Evolutionary conservation across 2,888 invertebrate genomes (phyloP).

Genomic region (Falcaria lacertinaria): DNA sequence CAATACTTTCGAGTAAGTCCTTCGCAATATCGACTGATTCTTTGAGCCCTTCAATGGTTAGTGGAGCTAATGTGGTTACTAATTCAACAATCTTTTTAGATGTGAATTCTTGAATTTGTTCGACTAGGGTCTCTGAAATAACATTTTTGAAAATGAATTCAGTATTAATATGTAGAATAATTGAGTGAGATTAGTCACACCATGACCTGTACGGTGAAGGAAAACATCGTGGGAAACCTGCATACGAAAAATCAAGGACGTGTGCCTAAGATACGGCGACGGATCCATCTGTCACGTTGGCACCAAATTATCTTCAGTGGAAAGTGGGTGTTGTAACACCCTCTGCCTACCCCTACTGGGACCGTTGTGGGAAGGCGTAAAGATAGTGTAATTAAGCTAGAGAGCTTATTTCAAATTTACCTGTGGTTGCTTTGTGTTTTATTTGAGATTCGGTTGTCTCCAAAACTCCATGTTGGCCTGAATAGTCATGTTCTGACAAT

Average conservation of each 20-base stretch:
- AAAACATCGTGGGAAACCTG: too few species aligned
- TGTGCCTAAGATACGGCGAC: too few species aligned
- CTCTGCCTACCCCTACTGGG: too few species aligned
- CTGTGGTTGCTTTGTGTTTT: conserved; percentile 7
- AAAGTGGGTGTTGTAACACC: too few species aligned
- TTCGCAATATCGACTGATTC: conserved; percentile 33
- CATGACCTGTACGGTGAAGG: too few species aligned
- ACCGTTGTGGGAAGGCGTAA: too few species aligned
- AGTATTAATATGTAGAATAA: not conserved
- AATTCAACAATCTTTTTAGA: conserved; percentile 29
- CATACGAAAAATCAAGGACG: too few species aligned
- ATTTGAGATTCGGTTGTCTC: conserved; percentile 5
- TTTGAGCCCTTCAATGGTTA: conserved; percentile 25
- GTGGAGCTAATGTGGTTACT: conserved; percentile 25
- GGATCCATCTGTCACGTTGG: too few species aligned
- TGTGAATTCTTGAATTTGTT: conserved; percentile 40
- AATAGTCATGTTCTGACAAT: not conserved
- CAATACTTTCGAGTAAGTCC: conserved; percentile 31
- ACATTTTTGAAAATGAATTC: not conserved
- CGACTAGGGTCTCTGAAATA: conserved; percentile 32
- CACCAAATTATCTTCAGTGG: too few species aligned
- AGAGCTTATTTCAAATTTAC: too few species aligned
- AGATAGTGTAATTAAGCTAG: too few species aligned
- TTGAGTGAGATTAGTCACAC: too few species aligned
- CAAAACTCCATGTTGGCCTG: conserved; percentile 1